These are phyloP conservation scores for Xanthorhoe designata DNA, from an alignment of 2,888 invertebrate species.

Conservation along the genomic window DNA sequence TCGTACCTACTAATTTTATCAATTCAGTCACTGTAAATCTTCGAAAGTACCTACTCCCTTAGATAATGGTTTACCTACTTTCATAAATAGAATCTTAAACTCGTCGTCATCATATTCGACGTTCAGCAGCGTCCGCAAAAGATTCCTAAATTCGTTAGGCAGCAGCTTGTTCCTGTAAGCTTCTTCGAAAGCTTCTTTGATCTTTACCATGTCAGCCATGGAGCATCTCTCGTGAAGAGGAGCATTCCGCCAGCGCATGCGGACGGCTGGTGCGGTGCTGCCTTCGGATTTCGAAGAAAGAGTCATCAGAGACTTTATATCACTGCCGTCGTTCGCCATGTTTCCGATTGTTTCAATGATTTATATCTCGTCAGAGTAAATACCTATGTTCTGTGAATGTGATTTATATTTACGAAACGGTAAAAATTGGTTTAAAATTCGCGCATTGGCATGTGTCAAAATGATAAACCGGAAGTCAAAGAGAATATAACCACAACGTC, in stretches of 20 bases:
- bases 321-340: slow-evolving; percentile 67
- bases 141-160: slow-evolving; percentile 70
- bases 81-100: slow-evolving; percentile 86
- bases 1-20: not conserved
- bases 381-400: too few relatives aligned
- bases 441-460: slow-evolving; percentile 14
- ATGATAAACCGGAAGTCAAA: not conserved
- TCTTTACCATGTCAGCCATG: slow-evolving; percentile 72
- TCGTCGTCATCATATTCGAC: slow-evolving; percentile 85
- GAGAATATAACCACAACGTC: too few relatives aligned
- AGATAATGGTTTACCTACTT: slow-evolving; percentile 58
- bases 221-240: slow-evolving; percentile 75
- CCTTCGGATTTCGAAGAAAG: slow-evolving; percentile 67
- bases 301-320: slow-evolving; percentile 65
- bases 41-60: too few relatives aligned
- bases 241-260: slow-evolving; percentile 61
- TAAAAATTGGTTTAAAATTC: slow-evolving; percentile 12
- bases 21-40: not conserved
- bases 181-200: slow-evolving; percentile 76
- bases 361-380: too few relatives aligned
- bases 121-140: slow-evolving; percentile 71
- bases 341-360: slow-evolving; percentile 31
- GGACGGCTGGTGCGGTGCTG: slow-evolving; percentile 56
- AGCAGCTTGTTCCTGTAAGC: slow-evolving; percentile 72
- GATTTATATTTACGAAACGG: not conserved